Percentiles rank a stretch among this genome's conserved stretches.
phyloP scores from a whole-genome alignment of 2,113 vertebrate genomes.

The Pseudopodoces humilis region DNA sequence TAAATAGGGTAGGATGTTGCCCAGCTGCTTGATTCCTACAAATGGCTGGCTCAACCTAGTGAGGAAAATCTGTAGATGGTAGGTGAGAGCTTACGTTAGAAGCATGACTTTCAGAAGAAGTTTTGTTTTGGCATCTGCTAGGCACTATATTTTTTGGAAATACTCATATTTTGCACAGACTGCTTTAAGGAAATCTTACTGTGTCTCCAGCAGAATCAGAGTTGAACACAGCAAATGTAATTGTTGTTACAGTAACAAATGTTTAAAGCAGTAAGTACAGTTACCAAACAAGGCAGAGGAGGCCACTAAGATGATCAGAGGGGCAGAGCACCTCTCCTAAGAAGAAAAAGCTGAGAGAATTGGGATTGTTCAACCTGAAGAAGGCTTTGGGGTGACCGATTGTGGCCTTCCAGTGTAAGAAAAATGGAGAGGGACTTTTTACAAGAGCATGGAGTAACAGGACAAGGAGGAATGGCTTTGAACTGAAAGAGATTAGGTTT shows the following conservation, averaged over 20 bases:
- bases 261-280: neutral
- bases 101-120: neutral
- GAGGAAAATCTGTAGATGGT: neutral
- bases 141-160: neutral
- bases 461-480: neutral
- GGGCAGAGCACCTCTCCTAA: neutral
- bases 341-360: neutral
- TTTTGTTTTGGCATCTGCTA: neutral
- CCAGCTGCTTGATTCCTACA: neutral
- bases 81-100: neutral
- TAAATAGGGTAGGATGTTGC: neutral
- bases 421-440: neutral
- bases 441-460: neutral
- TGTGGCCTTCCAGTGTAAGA: neutral
- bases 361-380: neutral
- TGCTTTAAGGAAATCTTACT: neutral
- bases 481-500: neutral
- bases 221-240: neutral
- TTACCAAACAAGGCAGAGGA: neutral
- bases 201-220: neutral
- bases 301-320: neutral
- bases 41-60: neutral
- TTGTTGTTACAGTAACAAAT: neutral
- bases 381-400: neutral
- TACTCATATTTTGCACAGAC: neutral